Evolutionary conservation across 2,888 invertebrate genomes (phyloP).

Genomic region (Sisyra nigra): DNA sequence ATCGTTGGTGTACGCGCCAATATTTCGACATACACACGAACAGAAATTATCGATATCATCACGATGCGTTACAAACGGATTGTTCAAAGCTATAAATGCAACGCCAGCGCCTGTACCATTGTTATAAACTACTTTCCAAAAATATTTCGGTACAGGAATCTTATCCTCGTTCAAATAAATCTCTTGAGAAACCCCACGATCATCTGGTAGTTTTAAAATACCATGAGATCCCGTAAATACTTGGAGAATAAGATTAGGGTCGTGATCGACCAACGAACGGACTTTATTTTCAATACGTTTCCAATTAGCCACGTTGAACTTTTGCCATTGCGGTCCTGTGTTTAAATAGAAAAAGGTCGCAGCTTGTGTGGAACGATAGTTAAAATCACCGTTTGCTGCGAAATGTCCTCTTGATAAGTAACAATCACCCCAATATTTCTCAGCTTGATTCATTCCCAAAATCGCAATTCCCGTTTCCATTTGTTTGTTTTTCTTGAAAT

Average conservation of each 20-base stretch:
- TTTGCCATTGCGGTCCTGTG: conserved; percentile 33
- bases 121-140: conserved; percentile 2
- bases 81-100: background rate
- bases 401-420: conserved; percentile 32
- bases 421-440: background rate
- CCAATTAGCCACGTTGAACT: conserved; percentile 34
- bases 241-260: conserved; percentile 6
- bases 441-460: too few relatives aligned
- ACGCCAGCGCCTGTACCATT: background rate
- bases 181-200: background rate
- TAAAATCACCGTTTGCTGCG: conserved; percentile 33
- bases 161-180: conserved; percentile 1
- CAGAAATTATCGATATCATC: background rate
- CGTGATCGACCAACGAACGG: conserved; percentile 23
- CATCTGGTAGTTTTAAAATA: background rate
- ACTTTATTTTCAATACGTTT: conserved; percentile 27
- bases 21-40: background rate
- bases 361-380: conserved; percentile 28
- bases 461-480: too few relatives aligned
- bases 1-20: too few relatives aligned
- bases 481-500: too few relatives aligned
- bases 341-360: conserved; percentile 34
- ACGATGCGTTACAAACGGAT: background rate
- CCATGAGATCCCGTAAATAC: background rate
- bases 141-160: conserved; percentile 5